Base-by-base conservation (phyloP, 1,140 invertebrate genomes). In the Potamilus streckersoni region DNA sequence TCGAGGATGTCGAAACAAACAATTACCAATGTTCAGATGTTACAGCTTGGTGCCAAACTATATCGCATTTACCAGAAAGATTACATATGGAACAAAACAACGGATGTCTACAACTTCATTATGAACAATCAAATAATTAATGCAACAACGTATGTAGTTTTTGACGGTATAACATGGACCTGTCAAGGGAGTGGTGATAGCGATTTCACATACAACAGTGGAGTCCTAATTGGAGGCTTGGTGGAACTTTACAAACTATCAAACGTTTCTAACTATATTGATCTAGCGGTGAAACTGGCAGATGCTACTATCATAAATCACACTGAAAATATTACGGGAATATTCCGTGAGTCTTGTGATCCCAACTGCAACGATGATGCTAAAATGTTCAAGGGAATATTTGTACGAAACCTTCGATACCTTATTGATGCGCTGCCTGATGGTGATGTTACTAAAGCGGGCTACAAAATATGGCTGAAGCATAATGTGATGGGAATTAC, bases 371-470 rank as follows among this genome's bases (percentile, higher is more conserved):
- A 82, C 66, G 73, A 74, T 4, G 80, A 82, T 38, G 71, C 69
- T 14, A 77, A 66, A 19, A 73, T 82, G 69, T 82, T 77, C 56
- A 80, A 80, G 73, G 80, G 80, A 27, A 77, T 81, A 56, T 81
- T 81, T 74, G 74, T 59, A 0, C 63, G 80, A 15, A 78, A 80
- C 61, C 59, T 82, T 13, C 64, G 78, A 61, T 82, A 82, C 64
- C 71, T 82, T n/a, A 73, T 80, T 60, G 80, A 82, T 61, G 73
- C 23, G 20, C 58, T 81, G 17, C 38, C 38, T 38, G 49, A 72
- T 15, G 61, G 75, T 31, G 4, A 31, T 11, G 23, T 49, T 16
- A 58, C 23, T 31, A 57, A 63, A 60, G n/a, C 69, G 11, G 23
- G 74, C 31, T 76, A 74, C 20, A 59, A 71, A 61, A 69, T 56